These are phyloP conservation scores for Himalopsyche phryganea DNA, from an alignment of 1,140 invertebrate species.

Conservation along the genomic window DNA sequence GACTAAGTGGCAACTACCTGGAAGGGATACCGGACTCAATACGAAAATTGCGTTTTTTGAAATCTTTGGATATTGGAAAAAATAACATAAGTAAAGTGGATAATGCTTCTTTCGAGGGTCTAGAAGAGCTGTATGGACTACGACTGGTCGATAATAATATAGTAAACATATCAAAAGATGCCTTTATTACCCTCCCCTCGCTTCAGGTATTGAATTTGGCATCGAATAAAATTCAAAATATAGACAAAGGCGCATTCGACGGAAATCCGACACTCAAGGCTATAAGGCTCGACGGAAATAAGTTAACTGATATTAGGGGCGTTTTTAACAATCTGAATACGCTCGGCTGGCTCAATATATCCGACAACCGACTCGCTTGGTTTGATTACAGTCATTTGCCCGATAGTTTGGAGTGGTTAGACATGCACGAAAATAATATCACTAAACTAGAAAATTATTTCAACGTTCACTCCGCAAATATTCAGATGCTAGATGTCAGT, in stretches of 20 bases:
- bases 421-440: constrained; percentile 67
- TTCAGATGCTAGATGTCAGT: constrained; percentile 75
- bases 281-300: constrained; percentile 65
- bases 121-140: constrained; percentile 62
- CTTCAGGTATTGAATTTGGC: constrained; percentile 68
- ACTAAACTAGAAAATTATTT: constrained; percentile 69
- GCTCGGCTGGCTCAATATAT: constrained; percentile 69
- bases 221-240: constrained; percentile 63
- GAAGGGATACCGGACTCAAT: constrained; percentile 68
- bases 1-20: constrained; percentile 72
- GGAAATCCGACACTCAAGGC: constrained; percentile 64
- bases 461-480: constrained; percentile 70
- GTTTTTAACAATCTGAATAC: constrained; percentile 64
- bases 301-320: constrained; percentile 63
- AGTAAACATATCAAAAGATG: constrained; percentile 61
- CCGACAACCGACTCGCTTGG: constrained; percentile 63
- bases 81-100: constrained; percentile 64
- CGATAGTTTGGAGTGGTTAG: constrained; percentile 65
- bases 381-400: constrained; percentile 70
- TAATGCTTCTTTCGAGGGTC: constrained; percentile 60
- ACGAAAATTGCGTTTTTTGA: constrained; percentile 62
- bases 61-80: constrained; percentile 74
- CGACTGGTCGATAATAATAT: constrained; percentile 65
- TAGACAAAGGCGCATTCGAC: constrained; percentile 65
- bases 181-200: constrained; percentile 62